Base-by-base conservation (phyloP, 2,888 invertebrate species). In the Kryphioiulus occultus region DNA sequence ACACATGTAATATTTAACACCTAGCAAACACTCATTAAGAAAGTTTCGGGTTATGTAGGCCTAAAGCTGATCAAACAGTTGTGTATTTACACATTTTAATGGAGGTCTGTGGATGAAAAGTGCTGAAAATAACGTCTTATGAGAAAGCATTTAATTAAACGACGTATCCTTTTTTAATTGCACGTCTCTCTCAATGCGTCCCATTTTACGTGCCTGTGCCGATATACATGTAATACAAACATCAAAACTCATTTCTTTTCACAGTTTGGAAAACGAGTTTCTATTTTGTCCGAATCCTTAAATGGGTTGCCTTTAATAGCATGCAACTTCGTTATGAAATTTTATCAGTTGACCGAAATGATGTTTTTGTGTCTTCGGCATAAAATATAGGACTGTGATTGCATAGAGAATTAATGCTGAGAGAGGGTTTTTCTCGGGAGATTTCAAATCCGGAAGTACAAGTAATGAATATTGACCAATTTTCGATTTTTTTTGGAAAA, bases 1-100 rank as follows among this genome's bases (percentile, higher is more conserved):
- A 59, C 59, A 22, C 59, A 59, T 59, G 59, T 59, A 59, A 59
- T 59, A 59, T 59, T 59, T 59, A 59, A 22, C 59, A 59, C 59
- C 59, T 22, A 22, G 22, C 59, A 59, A 59, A 59, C 59, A 59
- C 59, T 22, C 59, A 59, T 59, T 59, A 59, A 5, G 59, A 59
- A 59, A 59, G 59, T 59, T 59, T 59, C n/a, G 59, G 59, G 59
- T 59, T 59, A 59, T 4, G 22, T 22, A 59, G 59, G 17, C 53
- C 19, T 53, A 17, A 53, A 17, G 53, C 19, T 59, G 59, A 59
- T 59, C 59, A 59, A 59, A 59, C 59, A 59, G 59, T 59, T 22
- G 22, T n/a, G 4, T 59, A 59, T 59, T 59, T 59, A 22, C 59
- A 59, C 59, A 17, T 59, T n/a, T 0, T 59, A 22, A 59, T 59